Base-by-base conservation (phyloP, 2,113 vertebrate genomes). In the Etia nguti region DNA sequence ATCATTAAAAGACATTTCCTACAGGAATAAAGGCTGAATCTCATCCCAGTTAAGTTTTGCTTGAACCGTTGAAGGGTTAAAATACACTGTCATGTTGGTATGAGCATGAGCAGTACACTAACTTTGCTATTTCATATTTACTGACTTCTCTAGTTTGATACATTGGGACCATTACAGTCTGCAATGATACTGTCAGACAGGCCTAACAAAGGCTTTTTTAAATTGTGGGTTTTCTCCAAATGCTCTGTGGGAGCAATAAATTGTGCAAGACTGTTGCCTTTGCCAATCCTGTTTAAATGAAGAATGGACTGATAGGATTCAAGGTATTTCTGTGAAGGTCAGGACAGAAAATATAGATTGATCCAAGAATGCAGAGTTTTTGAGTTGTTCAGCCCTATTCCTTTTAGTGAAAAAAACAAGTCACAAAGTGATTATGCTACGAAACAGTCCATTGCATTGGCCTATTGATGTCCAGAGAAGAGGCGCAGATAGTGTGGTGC, bases 381-480 rank as follows among this genome's bases (percentile, higher is more conserved):
- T 68, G 87, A 94, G 26, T 6, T 90, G 82, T 92, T 95, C 89
- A 31, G 18, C 10, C 18, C 92, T 86, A 88, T 92, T 93, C 55
- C 86, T 92, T 83, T 91, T 94, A 93, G 93, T 95, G 92, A 94
- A 95, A 95, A 96, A 94, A 86, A 85, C 83, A 77, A 73, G 83
- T 88, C 89, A 91, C 26, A 50, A 94, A 80, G 92, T 93, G 94
- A 87, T 96, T 95, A 94, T 92, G 89, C 94, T 90, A 92, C 90
- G 96, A 97, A 97, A 95, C 90, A 95, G 89, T 95, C 82, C 93
- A 91, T 88, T 94, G 90, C 83, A 94, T 96, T 95, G 90, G 90
- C 90, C 87, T 94, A 96, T 96, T 96, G 95, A 96, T 97, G 95
- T 94, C 89, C 86, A 84, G 85, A 92, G 95, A 94, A 92, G 91